Evolutionary conservation across 2,113 vertebrate species (phyloP), one percentile per base, ranked within the genome.

Genomic region (Arenaria interpres): DNA sequence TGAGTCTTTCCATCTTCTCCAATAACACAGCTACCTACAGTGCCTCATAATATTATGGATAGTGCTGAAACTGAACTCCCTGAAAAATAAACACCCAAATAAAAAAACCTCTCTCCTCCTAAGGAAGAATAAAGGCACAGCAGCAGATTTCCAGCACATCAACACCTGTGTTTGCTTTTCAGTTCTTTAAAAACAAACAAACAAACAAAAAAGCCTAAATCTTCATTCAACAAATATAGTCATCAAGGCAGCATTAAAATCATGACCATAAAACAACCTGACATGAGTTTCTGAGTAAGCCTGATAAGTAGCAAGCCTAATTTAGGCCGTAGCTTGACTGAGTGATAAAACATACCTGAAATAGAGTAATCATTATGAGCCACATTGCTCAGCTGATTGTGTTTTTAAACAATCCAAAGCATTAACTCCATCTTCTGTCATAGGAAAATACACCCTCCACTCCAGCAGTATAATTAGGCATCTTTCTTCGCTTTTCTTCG

Each of bases 321-420:
- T 80, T 93, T 88, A 88, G 51, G 39, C 57, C 39, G 14, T 32
- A 85, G 51, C 30, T 91, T 82, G 33, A 78, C 33, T 81, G 50
- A 75, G 39, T 56, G 51, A 88, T 74, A 91, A 94, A 94, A 75
- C 30, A 87, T 37, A 92, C 53, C 37, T 87, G 67, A 93, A 84
- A 82, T 0, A 88, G 66, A 86, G 77, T 69, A 82, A 85, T 92
- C 2, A 3, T 66, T 56, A 50, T 28, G n/a, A 94, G 30, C 32
- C 14, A 62, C 60, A 59, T 14, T 46, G 18, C 46, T 79, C 63
- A 81, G 25, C 22, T 62, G 54, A 75, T 46, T 35, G 48, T 71
- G 51, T 67, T 92, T 88, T 90, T 66, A 77, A 90, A 78, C 13
- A 83, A 27, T 73, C 33, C 28, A 12, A 95, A 76, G 22, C 0